Conservation (phyloP, 2,888 invertebrate genomes). For the Pemphredon lugubris region DNA sequence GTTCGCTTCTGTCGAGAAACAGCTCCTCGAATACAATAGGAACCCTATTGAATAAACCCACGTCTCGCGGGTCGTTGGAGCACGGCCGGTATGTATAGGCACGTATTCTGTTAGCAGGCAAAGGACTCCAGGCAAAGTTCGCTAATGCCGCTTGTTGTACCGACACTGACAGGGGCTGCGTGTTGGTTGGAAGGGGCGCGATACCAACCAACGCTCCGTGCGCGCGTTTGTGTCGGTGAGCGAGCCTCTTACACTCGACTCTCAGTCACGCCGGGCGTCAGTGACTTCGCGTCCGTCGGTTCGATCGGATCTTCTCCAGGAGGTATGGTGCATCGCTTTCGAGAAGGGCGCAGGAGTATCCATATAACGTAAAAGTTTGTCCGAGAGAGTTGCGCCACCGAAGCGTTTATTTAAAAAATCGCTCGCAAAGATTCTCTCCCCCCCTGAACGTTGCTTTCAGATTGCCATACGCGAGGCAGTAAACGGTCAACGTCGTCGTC, state of each 20-base stretch:
- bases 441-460: too few relatives aligned
- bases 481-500: too few relatives aligned
- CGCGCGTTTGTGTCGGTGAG: slow-evolving; percentile 66
- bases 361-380: background rate
- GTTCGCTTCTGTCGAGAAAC: slow-evolving; percentile 64
- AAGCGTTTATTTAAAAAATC: too few relatives aligned
- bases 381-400: background rate
- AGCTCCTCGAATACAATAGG: slow-evolving; percentile 67
- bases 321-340: slow-evolving; percentile 8
- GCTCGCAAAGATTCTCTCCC: background rate
- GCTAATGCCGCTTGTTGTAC: slow-evolving; percentile 41
- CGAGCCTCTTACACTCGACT: slow-evolving; percentile 77
- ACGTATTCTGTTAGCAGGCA: slow-evolving; percentile 60
- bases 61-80: slow-evolving; percentile 51
- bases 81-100: slow-evolving; percentile 23
- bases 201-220: slow-evolving; percentile 45
- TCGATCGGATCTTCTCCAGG: slow-evolving; percentile 73
- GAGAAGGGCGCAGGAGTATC: background rate
- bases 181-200: slow-evolving; percentile 49
- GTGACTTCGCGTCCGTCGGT: slow-evolving; percentile 80
- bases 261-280: slow-evolving; percentile 78
- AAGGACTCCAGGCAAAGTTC: slow-evolving; percentile 54
- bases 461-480: too few relatives aligned
- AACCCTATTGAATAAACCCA: slow-evolving; percentile 65
- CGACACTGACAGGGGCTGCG: slow-evolving; percentile 38